A percentile compares a stretch with the other conserved stretches of the same genome.
These are phyloP conservation scores for Nebria salina DNA, from an alignment of 2,888 invertebrate species.

Conservation along the genomic window DNA sequence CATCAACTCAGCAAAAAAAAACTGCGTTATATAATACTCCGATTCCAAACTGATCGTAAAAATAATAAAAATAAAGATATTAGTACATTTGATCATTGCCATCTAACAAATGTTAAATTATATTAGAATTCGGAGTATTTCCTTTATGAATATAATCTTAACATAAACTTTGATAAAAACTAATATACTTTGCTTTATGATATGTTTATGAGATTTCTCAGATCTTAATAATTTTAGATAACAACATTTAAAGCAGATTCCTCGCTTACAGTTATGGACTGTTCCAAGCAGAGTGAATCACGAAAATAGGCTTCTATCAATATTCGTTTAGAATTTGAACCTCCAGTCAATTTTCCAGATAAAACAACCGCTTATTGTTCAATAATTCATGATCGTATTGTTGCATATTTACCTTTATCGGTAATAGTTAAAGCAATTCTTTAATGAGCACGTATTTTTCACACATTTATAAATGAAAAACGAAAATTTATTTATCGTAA, in stretches of 20 bases:
- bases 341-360: slow-evolving; percentile 48
- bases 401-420: too few species aligned
- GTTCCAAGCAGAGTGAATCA: slow-evolving; percentile 50
- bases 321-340: slow-evolving; percentile 39
- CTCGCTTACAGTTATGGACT: slow-evolving; percentile 51
- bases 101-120: slow-evolving; percentile 30
- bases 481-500: too few species aligned
- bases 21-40: slow-evolving; percentile 38
- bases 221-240: slow-evolving; percentile 48
- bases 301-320: slow-evolving; percentile 46
- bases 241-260: slow-evolving; percentile 54
- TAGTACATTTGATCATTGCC: slow-evolving; percentile 35
- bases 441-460: too few species aligned
- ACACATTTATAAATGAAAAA: too few species aligned
- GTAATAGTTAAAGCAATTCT: too few species aligned
- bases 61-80: slow-evolving; percentile 24
- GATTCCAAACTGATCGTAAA: slow-evolving; percentile 39
- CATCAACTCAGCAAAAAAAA: not conserved
- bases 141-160: slow-evolving; percentile 32
- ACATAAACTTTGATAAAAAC: slow-evolving; percentile 29
- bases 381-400: slow-evolving; percentile 48
- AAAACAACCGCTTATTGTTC: slow-evolving; percentile 50
- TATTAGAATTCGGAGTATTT: slow-evolving; percentile 34
- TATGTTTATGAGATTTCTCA: slow-evolving; percentile 21
- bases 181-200: slow-evolving; percentile 27